Evolutionary conservation across 1,140 invertebrate genomes (phyloP), one percentile per base, ranked within the genome.

Genomic region (Drosophila chauvacae): DNA sequence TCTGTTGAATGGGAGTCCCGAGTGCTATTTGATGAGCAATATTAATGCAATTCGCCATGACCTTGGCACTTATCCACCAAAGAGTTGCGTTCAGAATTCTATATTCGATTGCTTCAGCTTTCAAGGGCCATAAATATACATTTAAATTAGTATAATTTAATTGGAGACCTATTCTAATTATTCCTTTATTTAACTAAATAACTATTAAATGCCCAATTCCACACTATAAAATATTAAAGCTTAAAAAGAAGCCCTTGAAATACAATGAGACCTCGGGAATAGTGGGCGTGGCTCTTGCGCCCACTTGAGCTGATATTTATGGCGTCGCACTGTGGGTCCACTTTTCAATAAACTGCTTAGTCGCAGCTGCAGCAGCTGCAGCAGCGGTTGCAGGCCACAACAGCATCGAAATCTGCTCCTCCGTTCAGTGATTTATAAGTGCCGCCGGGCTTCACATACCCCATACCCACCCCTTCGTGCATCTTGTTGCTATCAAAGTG

Each of bases 401-500:
- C 69, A 79, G 44, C 59, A 60, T 51, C 66, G 23, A 44, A 61
- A 66, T 88, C 86, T 88, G 66, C 74, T 72, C 58, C 76, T 47
- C 41, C 18, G 33, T 63, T 51, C 58, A 18, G 78, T 87, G 83
- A 87, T 87, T 87, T 87, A 87, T 88, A 83, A 73, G 66, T 60
- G 76, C 42, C 35, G 72, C 42, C 35, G 72, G 64, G 14, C 23
- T 28, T 39, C 44, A 16, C 50, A 41, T 57, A 16, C 58, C 3
- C 37, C 23, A n/a, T 11, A 33, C 58, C 23, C 44, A 7, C 1
- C 50, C 3, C 39, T 44, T 16, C 16, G 62, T 87, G 87, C 87
- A 87, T 91, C 87, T 91, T 91, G 75, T 91, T 85, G 81, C 83
- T 85, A 88, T 91, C 88, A 88, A 91, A 91, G 73, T 62, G 81